Evolutionary conservation across 1,140 invertebrate genomes (phyloP).

Genomic region (Limonius californicus): DNA sequence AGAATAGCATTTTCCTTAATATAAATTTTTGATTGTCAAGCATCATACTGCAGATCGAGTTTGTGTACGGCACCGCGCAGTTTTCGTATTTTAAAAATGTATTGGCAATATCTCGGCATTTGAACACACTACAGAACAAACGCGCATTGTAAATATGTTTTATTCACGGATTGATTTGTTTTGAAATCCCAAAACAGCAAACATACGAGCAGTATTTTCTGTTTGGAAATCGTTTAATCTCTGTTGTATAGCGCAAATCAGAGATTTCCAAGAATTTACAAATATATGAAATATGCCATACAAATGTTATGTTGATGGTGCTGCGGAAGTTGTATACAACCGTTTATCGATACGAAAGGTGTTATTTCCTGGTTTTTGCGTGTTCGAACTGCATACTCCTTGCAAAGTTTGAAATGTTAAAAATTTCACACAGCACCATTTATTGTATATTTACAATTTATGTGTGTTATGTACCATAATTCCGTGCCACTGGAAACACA

Average conservation of each 20-base stretch:
- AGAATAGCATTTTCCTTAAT: constrained; percentile 18
- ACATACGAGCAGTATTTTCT: background rate
- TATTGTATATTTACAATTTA: too few relatives aligned
- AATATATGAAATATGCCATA: background rate
- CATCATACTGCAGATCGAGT: background rate
- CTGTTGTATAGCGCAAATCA: background rate
- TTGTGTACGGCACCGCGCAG: background rate
- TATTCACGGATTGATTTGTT: background rate
- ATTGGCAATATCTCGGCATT: constrained; percentile 1
- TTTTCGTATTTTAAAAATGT: background rate
- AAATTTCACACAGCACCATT: too few relatives aligned
- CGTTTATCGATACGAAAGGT: too few relatives aligned
- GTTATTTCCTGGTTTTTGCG: too few relatives aligned
- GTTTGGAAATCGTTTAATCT: background rate
- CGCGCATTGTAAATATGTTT: background rate
- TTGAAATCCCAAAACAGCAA: background rate
- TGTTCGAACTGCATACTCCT: too few relatives aligned
- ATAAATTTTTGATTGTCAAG: constrained; percentile 16
- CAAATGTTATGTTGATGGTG: too few relatives aligned
- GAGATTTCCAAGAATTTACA: background rate
- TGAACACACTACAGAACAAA: background rate
- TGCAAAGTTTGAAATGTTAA: too few relatives aligned
- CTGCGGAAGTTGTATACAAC: too few relatives aligned
- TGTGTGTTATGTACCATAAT: too few relatives aligned
- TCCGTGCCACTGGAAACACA: too few relatives aligned